Evolutionary conservation across 2,797 vertebrate species (phyloP), one percentile per base, ranked within the genome.

Genomic region (Pantherophis vulpinus): DNA sequence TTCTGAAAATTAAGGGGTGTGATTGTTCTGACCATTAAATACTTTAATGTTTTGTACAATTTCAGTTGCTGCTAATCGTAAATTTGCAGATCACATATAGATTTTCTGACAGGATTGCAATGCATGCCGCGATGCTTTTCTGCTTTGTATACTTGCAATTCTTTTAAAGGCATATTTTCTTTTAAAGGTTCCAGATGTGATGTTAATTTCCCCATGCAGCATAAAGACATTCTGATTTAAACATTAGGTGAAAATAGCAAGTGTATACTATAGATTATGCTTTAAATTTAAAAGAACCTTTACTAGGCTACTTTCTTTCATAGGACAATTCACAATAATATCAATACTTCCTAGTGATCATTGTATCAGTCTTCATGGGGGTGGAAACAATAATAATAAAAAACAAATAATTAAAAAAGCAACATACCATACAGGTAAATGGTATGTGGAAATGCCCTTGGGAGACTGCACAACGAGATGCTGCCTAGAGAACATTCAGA

Each of bases 141-240:
- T 93, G 95, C 88, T 92, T 29, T 93, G 95, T 91, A 27, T 88
- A 63, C 87, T 91, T 95, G 79, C 42, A 27, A 18, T 5, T 89
- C 37, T 88, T 86, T 0, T 86, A 74, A 58, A 20, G 37, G 95
- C 92, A 0, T 60, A 61, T 32, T 95, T 95, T 63, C 61, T 20
- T n/a, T n/a, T 66, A 66, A 94, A 66, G 87, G 83, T 93, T n/a
- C 29, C 93, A 95, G 23, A n/a, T 54, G 87, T 86, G 1, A 87
- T 92, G 29, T 63, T 1, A 93, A 14, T 94, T 93, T 54, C 12
- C 23, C 55, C 70, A 61, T 63, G 56, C 23, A 3, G 60, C 93
- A 95, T 89, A 9, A 37, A 61, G 94, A 93, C 55, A 94, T 93
- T 37, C 5, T 83, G 0, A 59, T 94, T 91, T 91, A 89, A 94